phyloP scores from a whole-genome alignment of 2,113 vertebrate species.

The Phalacrocorax pelagicus region DNA sequence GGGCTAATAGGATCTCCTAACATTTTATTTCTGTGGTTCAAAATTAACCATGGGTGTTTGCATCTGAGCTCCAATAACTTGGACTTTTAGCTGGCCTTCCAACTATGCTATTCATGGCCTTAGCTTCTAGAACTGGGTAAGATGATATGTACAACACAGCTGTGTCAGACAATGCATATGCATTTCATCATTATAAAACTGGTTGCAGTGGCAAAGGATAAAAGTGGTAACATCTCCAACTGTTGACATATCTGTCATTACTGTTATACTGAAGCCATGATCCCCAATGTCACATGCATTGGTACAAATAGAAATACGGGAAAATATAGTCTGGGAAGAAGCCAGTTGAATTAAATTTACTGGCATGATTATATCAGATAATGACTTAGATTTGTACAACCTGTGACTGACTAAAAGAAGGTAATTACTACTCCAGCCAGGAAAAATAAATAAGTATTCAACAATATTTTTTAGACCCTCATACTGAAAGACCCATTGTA shows the following conservation, averaged over 20 bases:
- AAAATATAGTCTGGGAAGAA: not conserved
- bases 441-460: constrained; percentile 35
- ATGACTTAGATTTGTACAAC: constrained; percentile 4
- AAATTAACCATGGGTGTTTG: not conserved
- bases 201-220: not conserved
- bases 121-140: not conserved
- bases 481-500: constrained; percentile 25
- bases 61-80: not conserved
- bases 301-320: not conserved
- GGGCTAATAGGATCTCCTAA: not conserved
- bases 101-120: not conserved
- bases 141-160: not conserved
- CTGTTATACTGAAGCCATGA: not conserved
- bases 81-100: not conserved
- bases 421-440: constrained; percentile 19
- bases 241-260: not conserved
- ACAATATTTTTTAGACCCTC: constrained; percentile 28
- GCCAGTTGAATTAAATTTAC: not conserved
- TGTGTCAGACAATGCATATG: not conserved
- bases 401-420: not conserved
- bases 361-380: not conserved
- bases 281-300: not conserved
- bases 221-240: not conserved
- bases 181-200: not conserved
- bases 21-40: not conserved